Percentiles rank a stretch among this genome's conserved stretches.
These are phyloP conservation scores for Rhea pennata DNA, from an alignment of 2,113 vertebrate species.

Conservation along the genomic window DNA sequence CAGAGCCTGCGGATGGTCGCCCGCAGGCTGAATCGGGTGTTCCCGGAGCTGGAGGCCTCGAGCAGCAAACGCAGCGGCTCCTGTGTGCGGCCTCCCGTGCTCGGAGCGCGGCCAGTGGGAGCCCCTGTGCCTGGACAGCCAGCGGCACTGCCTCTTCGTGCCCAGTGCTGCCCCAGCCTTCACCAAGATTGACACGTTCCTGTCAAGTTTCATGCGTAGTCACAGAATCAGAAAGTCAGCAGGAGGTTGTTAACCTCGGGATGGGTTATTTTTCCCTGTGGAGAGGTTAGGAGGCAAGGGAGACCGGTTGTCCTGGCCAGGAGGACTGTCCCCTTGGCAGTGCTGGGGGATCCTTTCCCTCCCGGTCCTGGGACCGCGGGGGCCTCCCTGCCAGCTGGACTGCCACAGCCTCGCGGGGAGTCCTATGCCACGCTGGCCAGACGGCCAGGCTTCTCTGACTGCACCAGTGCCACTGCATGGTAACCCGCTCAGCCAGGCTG, in stretches of 20 bases:
- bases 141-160: not conserved
- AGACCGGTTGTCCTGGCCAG: not conserved
- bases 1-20: rapidly evolving
- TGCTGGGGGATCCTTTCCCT: not conserved
- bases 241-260: rapidly evolving
- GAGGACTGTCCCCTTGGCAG: rapidly evolving
- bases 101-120: too few species aligned
- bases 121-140: not conserved
- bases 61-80: not conserved
- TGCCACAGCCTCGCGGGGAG: not conserved
- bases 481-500: not conserved
- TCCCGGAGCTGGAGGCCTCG: not conserved
- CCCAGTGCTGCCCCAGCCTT: not conserved
- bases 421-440: not conserved
- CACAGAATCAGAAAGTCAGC: too few species aligned
- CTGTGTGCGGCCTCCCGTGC: too few species aligned
- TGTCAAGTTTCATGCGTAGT: rapidly evolving
- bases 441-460: too few species aligned
- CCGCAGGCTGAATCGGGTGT: not conserved
- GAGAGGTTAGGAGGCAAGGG: not conserved
- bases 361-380: not conserved
- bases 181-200: too few species aligned
- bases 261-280: not conserved
- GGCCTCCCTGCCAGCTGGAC: not conserved
- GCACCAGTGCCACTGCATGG: not conserved